Base-by-base conservation (phyloP, 1,140 invertebrate genomes). In the Vanessa tameamea region DNA sequence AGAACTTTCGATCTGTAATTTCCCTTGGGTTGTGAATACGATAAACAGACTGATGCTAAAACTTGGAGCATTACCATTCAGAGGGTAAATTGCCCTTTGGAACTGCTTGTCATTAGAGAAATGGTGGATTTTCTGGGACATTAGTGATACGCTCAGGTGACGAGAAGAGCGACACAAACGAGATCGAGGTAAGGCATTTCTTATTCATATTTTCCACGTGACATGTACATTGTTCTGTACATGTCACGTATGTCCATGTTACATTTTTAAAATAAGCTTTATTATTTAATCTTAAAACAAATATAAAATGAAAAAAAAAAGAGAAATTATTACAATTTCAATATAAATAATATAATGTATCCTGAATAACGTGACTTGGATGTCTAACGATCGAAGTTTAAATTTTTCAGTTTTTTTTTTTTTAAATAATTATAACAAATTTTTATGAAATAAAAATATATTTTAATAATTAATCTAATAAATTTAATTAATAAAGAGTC, bases 21-120 rank as follows among this genome's bases (percentile, higher is more conserved):
- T 88, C 82, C 82, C 84, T 74, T 84, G 85, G 87, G 87, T 92
- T 89, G 88, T 89, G 87, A 87, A 81, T 85, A 83, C 82, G 83
- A 83, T 86, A 82, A 81, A 83, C 68, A 67, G 79, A 85, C 83
- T 83, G 78, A 81, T 69, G 74, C 76, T 83, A 80, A 80, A 85
- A 87, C 83, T 87, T 79, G 70, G 73, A 78, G 73, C 66, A 75
- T 85, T 84, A 74, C 79, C 73, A 75, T 85, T 82, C 69, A 75
- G 75, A 87, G 66, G 76, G 68, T 68, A 48, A 78, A 69, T 68
- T 72, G 64, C 50, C 67, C 70, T 70, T 59, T 59, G 69, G 61
- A 69, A 78, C 73, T 75, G 72, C 50, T 71, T 31, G 72, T 55
- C 64, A 47, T 63, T 65, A 72, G 86, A 84, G 83, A 78, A 80